These are phyloP conservation scores for Phalanger gymnotis DNA, from an alignment of 2,797 vertebrate species.

Conservation along the genomic window DNA sequence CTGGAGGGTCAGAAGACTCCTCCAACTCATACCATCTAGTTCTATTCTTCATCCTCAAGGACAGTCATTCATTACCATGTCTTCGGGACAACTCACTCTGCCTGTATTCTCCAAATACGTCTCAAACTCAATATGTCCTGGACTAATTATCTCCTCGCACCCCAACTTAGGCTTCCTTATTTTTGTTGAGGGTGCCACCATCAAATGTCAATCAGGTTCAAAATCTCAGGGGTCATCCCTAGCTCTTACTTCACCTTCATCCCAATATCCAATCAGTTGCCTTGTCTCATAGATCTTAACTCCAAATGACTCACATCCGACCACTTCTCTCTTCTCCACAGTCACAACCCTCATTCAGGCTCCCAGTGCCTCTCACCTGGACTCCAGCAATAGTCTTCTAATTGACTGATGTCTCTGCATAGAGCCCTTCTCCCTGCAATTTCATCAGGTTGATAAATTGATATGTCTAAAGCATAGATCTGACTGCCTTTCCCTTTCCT, in stretches of 20 bases:
- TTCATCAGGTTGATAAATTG: not conserved
- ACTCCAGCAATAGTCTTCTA: not conserved
- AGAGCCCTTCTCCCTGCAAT: not conserved
- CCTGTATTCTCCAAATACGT: not conserved
- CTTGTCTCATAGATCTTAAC: not conserved
- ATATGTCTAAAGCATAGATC: not conserved
- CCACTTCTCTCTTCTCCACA: not conserved
- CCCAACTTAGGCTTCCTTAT: not conserved
- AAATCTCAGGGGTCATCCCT: not conserved
- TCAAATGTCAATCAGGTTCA: not conserved
- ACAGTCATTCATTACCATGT: not conserved
- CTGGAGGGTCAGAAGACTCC: not conserved
- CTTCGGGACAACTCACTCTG: not conserved
- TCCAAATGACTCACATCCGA: not conserved
- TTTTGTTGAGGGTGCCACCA: not conserved
- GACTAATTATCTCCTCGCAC: not conserved
- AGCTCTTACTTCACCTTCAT: not conserved
- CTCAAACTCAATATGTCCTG: not conserved
- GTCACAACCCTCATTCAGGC: not conserved
- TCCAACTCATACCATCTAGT: rapidly evolving
- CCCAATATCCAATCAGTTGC: not conserved
- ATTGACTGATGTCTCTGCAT: not conserved
- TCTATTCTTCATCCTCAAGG: not conserved
- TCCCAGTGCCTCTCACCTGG: not conserved
- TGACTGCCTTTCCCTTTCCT: not conserved